Evolutionary conservation across 2,888 invertebrate genomes (phyloP).

Genomic region (Nomada hirtipes): DNA sequence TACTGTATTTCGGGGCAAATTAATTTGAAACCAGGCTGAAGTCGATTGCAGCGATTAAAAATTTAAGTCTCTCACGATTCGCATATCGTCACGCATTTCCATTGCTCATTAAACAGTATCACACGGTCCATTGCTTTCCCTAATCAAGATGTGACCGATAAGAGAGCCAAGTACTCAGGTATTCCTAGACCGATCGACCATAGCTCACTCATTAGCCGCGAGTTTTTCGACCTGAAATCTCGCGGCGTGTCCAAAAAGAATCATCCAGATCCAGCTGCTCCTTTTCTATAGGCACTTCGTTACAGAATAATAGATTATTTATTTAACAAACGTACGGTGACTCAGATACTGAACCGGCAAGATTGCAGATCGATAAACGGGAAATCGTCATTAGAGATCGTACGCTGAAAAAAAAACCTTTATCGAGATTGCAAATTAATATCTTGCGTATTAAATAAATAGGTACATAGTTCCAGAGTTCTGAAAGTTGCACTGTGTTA

Average conservation of each 20-base stretch:
- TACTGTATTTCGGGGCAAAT: no score
- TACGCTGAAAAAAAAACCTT: no score
- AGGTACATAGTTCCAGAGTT: no score
- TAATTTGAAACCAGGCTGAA: no score
- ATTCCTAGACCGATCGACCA: conserved; percentile 19
- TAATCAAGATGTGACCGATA: conserved; percentile 38
- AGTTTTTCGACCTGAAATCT: conserved; percentile 49
- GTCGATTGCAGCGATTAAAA: background rate
- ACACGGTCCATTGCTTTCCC: conserved; percentile 20
- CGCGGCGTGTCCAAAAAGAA: conserved; percentile 25
- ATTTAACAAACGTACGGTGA: no score
- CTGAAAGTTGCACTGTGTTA: no score
- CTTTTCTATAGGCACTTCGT: background rate
- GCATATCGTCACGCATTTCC: background rate
- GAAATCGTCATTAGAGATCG: no score
- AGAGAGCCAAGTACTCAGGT: conserved; percentile 6
- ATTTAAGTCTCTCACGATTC: background rate
- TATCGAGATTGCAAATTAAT: no score
- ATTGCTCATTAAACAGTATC: background rate
- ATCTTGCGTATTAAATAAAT: no score
- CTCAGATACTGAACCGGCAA: no score
- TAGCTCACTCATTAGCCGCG: conserved; percentile 51
- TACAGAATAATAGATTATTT: no score
- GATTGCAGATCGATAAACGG: no score
- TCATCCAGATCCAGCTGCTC: conserved; percentile 3